Evolutionary conservation across 2,797 vertebrate genomes (phyloP).

Genomic region (Poeciliopsis infans): DNA sequence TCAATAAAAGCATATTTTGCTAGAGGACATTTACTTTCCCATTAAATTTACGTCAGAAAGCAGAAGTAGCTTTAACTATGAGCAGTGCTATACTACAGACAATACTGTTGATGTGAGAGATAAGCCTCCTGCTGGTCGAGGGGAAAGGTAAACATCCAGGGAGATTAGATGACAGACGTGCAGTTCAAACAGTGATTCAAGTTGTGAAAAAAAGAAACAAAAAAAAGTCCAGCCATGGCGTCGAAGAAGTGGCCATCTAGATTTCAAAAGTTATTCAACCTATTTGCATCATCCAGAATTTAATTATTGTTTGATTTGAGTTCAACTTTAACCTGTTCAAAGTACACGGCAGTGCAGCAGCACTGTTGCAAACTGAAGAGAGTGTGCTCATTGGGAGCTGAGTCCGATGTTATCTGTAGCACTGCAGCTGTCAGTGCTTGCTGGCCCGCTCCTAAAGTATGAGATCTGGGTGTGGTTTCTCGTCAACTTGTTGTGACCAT

Average conservation of each 20-base stretch:
- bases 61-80: slow-evolving; percentile 61
- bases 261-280: slow-evolving; percentile 29
- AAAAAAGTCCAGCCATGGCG: slow-evolving; percentile 13
- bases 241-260: slow-evolving; percentile 31
- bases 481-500: slow-evolving; percentile 48
- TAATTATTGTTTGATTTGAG: slow-evolving; percentile 17
- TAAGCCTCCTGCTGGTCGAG: slow-evolving; percentile 53
- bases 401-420: slow-evolving; percentile 63
- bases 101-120: slow-evolving; percentile 60
- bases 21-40: slow-evolving; percentile 48
- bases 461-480: slow-evolving; percentile 70
- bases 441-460: slow-evolving; percentile 43
- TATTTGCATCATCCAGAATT: slow-evolving; percentile 8
- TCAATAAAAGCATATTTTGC: slow-evolving; percentile 43
- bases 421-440: slow-evolving; percentile 54
- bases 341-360: slow-evolving; percentile 9
- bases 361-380: slow-evolving; percentile 25
- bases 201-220: slow-evolving; percentile 22
- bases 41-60: slow-evolving; percentile 52
- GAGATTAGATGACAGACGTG: slow-evolving; percentile 69
- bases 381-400: slow-evolving; percentile 20
- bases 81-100: slow-evolving; percentile 50
- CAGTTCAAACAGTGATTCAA: slow-evolving; percentile 60
- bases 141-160: slow-evolving; percentile 71
- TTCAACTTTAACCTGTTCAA: slow-evolving; percentile 7